Percentiles rank a stretch among this genome's conserved stretches.
Conservation (phyloP, 2,888 invertebrate genomes). For the Noctua pronuba region DNA sequence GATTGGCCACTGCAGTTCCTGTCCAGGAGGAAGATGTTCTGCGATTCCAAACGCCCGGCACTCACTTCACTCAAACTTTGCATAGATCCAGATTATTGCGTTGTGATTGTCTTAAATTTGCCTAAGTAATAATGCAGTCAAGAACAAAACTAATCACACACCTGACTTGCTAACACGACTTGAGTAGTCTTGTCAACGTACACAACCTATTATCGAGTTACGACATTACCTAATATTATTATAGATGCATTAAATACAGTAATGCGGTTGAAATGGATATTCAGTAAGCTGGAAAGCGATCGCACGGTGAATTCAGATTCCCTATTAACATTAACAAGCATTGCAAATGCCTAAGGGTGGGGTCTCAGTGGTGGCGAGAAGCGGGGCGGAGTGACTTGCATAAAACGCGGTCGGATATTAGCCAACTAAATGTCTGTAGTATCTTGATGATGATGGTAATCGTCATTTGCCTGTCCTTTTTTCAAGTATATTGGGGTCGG, state of each 20-base stretch:
- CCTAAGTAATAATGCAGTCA: background rate
- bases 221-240: constrained; percentile 69
- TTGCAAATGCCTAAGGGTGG: constrained; percentile 73
- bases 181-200: background rate
- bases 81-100: too few species aligned
- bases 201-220: constrained; percentile 50
- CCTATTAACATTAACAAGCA: constrained; percentile 84
- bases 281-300: constrained; percentile 83
- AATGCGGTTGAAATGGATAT: constrained; percentile 79
- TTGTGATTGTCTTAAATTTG: background rate
- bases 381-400: background rate
- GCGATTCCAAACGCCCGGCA: too few species aligned
- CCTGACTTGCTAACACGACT: background rate
- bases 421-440: too few species aligned
- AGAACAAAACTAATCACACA: constrained; percentile 1
- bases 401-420: background rate
- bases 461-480: background rate
- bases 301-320: constrained; percentile 82
- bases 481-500: background rate
- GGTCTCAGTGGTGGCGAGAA: constrained; percentile 53
- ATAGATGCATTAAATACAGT: constrained; percentile 75
- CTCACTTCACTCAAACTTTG: too few species aligned
- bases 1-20: too few species aligned
- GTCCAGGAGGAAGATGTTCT: too few species aligned
- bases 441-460: background rate